Evolutionary conservation across 2,888 invertebrate genomes (phyloP).

Genomic region (Bruchidius siliquastri): DNA sequence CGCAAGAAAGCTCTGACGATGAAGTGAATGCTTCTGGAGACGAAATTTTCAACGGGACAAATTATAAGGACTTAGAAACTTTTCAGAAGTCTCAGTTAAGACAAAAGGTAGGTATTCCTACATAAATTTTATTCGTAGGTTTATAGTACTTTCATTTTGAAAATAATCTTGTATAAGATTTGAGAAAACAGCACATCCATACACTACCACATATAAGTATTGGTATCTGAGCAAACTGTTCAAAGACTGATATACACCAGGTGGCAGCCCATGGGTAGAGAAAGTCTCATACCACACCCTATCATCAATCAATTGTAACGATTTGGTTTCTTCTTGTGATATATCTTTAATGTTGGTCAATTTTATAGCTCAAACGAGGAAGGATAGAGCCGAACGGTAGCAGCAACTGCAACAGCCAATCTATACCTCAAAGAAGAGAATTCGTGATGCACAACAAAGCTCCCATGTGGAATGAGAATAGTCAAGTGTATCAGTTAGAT

Average conservation of each 20-base stretch:
- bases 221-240: too few relatives aligned
- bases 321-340: too few relatives aligned
- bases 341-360: too few relatives aligned
- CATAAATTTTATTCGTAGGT: background rate
- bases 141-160: background rate
- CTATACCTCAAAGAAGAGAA: slow-evolving; percentile 62
- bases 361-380: slow-evolving; percentile 68
- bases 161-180: too few relatives aligned
- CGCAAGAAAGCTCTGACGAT: slow-evolving; percentile 73
- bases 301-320: too few relatives aligned
- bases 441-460: slow-evolving; percentile 97
- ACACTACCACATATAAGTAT: too few relatives aligned
- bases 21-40: slow-evolving; percentile 59
- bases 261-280: too few relatives aligned
- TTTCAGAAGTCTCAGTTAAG: slow-evolving; percentile 88
- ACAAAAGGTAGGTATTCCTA: slow-evolving; percentile 68
- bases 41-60: slow-evolving; percentile 61
- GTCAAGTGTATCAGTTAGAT: slow-evolving; percentile 97
- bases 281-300: too few relatives aligned
- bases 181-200: too few relatives aligned
- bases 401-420: slow-evolving; percentile 41
- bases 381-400: slow-evolving; percentile 55
- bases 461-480: slow-evolving; percentile 91
- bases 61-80: slow-evolving; percentile 81
- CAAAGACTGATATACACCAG: too few relatives aligned